Base-by-base conservation (phyloP, 2,888 invertebrate species). In the Zaprionus bogoriensis region DNA sequence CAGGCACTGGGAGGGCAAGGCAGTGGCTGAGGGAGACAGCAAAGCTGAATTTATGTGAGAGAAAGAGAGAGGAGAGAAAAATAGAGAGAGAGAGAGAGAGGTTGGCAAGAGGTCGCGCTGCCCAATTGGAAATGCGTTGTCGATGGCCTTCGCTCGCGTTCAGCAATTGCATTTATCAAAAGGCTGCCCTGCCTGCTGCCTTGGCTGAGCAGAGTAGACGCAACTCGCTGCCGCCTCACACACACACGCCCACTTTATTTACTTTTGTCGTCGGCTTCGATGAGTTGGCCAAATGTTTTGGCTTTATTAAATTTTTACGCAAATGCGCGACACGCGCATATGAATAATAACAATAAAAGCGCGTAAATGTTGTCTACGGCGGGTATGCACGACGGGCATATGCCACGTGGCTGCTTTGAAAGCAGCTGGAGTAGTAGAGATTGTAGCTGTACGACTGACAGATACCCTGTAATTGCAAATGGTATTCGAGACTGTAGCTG, bases 251-350 rank as follows among this genome's bases (percentile, higher is more conserved):
- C 12, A 60, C 67, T 61, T 67, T 67, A 67, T 67, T 61, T 67
- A 47, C 44, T 27, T 62, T 25, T 23, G 39, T 42, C 42, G 9
- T 7, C 17, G 38, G 59, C 25, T 62, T 58, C 67, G 57, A 44
- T 48, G 59, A 50, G 53, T 67, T 60, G 47, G 62, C 55, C 67
- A 65, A 67, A 61, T 79, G 76, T 67, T 77, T 77, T 66, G 80
- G n/a, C 76, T 82, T 82, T 82, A 82, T 82, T 82, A 82, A 82
- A 85, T 82, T 82, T 82, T 82, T 80, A 82, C 80, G 69, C 77
- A 82, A 85, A 77, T 71, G 80, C 62, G 59, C 61, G 67, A 81
- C 69, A 71, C 86, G 69, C 77, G 71, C 64, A 75, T 77, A 83
- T 86, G 81, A 86, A 86, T 83, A 81, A 81, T 64, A 80, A 68